Conservation (phyloP, 2,888 invertebrate species). For the Sphecodes monilicornis region DNA sequence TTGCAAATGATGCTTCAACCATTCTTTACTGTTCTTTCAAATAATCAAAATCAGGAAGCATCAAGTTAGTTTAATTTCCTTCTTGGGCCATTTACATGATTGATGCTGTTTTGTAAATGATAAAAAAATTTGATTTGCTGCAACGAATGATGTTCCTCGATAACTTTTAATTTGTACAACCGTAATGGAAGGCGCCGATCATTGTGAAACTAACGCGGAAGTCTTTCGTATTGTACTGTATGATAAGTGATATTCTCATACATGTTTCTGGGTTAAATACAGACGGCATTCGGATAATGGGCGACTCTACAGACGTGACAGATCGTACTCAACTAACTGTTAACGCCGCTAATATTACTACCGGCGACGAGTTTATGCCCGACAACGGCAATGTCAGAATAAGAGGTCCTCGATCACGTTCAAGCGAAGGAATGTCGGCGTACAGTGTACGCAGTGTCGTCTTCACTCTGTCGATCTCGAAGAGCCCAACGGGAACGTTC, state of each 20-base stretch:
- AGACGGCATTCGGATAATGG: background rate
- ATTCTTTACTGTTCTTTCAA: no score
- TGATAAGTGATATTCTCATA: conserved; percentile 1
- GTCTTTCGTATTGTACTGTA: background rate
- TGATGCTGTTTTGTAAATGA: no score
- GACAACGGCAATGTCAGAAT: conserved; percentile 58
- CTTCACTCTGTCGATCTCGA: conserved; percentile 54
- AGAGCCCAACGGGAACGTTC: conserved; percentile 49
- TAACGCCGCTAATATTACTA: conserved; percentile 59
- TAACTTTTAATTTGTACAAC: background rate
- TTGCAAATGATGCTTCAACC: no score
- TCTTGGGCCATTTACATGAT: no score
- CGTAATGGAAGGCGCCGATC: background rate
- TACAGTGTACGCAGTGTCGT: conserved; percentile 43
- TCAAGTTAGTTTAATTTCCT: no score
- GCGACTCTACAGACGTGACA: conserved; percentile 21
- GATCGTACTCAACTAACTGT: conserved; percentile 59
- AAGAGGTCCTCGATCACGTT: conserved; percentile 79
- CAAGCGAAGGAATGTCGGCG: conserved; percentile 67
- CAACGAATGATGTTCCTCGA: no score
- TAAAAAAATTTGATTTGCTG: background rate
- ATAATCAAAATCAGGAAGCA: no score
- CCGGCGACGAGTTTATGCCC: conserved; percentile 43
- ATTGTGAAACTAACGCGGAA: no score
- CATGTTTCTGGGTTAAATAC: background rate